These are phyloP conservation scores for Herminia tarsipennalis DNA, from an alignment of 2,888 invertebrate genomes.

Conservation along the genomic window DNA sequence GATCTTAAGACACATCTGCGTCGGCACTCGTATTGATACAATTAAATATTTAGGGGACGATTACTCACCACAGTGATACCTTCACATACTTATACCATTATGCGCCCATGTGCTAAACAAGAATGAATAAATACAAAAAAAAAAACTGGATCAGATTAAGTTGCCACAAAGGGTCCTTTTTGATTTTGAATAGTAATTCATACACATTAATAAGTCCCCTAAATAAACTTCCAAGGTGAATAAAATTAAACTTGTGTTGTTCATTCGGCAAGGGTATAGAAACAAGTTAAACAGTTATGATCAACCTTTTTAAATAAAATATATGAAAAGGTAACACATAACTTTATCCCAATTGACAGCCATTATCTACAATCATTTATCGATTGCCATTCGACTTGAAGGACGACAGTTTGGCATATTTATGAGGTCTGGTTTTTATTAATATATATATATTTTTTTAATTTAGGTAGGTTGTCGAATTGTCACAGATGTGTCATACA, in stretches of 20 bases:
- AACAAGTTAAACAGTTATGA: constrained; percentile 51
- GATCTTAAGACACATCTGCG: constrained; percentile 63
- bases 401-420: no score
- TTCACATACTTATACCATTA: constrained; percentile 42
- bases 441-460: background rate
- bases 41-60: constrained; percentile 65
- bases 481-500: no score
- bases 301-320: constrained; percentile 19
- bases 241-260: constrained; percentile 16
- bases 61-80: constrained; percentile 52
- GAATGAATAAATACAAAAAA: constrained; percentile 61
- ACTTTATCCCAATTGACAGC: constrained; percentile 1
- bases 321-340: background rate
- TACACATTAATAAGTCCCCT: constrained; percentile 39
- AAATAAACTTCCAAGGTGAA: constrained; percentile 20
- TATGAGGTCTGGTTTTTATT: no score
- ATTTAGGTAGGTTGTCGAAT: no score
- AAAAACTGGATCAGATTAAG: constrained; percentile 71
- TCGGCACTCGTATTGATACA: constrained; percentile 50
- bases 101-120: constrained; percentile 66
- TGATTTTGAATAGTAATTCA: constrained; percentile 40
- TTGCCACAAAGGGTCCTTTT: constrained; percentile 62
- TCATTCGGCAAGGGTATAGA: constrained; percentile 27
- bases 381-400: background rate
- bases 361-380: background rate